These are phyloP conservation scores for Paratilapia polleni DNA, from an alignment of 2,113 vertebrate species.

Conservation along the genomic window DNA sequence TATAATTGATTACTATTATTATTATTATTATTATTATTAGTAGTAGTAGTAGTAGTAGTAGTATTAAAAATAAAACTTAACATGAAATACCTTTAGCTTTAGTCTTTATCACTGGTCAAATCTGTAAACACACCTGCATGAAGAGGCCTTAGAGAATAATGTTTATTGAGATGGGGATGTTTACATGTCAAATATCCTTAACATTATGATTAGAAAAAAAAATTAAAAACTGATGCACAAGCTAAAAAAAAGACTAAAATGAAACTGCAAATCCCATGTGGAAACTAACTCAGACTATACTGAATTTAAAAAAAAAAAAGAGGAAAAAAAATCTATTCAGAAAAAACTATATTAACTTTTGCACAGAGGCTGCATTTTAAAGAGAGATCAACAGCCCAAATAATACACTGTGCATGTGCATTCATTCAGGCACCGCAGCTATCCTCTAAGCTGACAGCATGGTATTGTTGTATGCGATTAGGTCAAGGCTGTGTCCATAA, in stretches of 20 bases:
- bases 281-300: background rate
- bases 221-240: no score
- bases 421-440: background rate
- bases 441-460: background rate
- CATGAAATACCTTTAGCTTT: background rate
- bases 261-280: no score
- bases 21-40: background rate
- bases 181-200: no score
- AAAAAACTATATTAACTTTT: no score
- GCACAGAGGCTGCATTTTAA: background rate
- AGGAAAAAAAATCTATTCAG: no score
- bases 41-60: no score
- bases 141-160: no score
- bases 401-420: background rate
- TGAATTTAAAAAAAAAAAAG: background rate
- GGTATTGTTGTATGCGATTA: background rate
- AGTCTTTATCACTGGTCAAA: background rate
- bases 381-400: background rate
- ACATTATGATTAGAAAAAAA: no score
- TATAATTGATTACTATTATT: background rate
- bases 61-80: background rate
- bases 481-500: slow-evolving; percentile 8
- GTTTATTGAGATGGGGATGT: no score
- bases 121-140: no score
- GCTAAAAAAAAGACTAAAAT: no score